phyloP scores from a whole-genome alignment of 1,140 invertebrate species.

The Drosophila ironensis region DNA sequence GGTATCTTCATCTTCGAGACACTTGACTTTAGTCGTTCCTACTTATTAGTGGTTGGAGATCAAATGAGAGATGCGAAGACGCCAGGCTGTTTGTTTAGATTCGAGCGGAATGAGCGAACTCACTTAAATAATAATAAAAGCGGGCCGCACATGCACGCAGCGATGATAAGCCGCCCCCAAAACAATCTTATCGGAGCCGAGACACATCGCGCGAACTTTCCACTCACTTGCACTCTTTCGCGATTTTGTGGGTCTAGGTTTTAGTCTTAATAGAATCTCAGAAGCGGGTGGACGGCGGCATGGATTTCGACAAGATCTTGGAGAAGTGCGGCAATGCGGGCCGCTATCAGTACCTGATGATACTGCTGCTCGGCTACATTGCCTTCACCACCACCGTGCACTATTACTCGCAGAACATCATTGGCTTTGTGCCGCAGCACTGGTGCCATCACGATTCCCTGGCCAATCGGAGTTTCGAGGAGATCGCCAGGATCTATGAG shows the following conservation, averaged over 20 bases:
- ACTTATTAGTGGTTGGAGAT: no score
- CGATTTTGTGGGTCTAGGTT: conserved; percentile 8
- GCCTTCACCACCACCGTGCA: conserved; percentile 83
- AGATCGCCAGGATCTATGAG: conserved; percentile 58
- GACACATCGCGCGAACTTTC: conserved; percentile 29
- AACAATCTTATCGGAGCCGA: conserved; percentile 61
- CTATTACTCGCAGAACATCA: conserved; percentile 84
- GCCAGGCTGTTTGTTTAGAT: conserved; percentile 56
- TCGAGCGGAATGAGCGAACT: conserved; percentile 56
- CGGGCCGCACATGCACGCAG: conserved; percentile 2
- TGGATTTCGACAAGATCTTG: conserved; percentile 84
- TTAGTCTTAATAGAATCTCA: conserved; percentile 69
- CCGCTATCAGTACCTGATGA: conserved; percentile 84
- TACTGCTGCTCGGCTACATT: conserved; percentile 83
- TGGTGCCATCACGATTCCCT: conserved; percentile 77
- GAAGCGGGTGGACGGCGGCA: conserved; percentile 16
- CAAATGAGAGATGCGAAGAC: conserved; percentile 14
- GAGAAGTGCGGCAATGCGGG: conserved; percentile 85
- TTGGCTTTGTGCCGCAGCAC: conserved; percentile 82
- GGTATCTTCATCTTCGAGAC: no score
- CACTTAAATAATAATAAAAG: conserved; percentile 69
- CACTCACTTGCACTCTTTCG: conserved; percentile 12
- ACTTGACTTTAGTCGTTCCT: no score
- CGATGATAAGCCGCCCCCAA: conserved; percentile 51
- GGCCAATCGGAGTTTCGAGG: conserved; percentile 48